These are phyloP conservation scores for Gymnobelideus leadbeateri DNA, from an alignment of 2,113 vertebrate genomes.

Conservation along the genomic window DNA sequence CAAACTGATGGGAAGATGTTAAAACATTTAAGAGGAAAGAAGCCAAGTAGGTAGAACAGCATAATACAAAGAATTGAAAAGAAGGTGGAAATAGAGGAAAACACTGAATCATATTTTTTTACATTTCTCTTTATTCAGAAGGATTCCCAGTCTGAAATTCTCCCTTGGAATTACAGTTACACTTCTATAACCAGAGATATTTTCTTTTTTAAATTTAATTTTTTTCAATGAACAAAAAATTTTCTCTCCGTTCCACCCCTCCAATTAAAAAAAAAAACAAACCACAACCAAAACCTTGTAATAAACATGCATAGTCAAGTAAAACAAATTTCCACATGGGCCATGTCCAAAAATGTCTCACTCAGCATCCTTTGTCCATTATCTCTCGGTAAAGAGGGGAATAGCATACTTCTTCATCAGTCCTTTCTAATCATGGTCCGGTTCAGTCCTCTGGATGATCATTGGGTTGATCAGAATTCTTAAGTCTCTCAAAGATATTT, in stretches of 20 bases:
- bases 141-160: neutral
- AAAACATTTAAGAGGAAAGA: neutral
- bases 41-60: neutral
- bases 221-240: neutral
- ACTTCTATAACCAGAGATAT: neutral
- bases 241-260: neutral
- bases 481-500: neutral
- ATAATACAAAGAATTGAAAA: neutral
- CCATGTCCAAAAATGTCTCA: neutral
- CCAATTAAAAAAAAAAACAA: neutral
- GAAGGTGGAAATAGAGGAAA: neutral
- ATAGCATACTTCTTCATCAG: neutral
- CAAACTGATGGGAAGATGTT: neutral
- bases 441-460: neutral
- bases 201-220: neutral
- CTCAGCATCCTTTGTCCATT: neutral
- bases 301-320: neutral
- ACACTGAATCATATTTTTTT: neutral
- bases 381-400: neutral
- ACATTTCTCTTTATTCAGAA: neutral
- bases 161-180: neutral
- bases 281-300: neutral
- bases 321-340: neutral
- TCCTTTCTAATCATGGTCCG: neutral
- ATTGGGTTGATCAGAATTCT: neutral